These are phyloP conservation scores for Rhagoletis pomonella DNA, from an alignment of 1,140 invertebrate species.

Conservation along the genomic window DNA sequence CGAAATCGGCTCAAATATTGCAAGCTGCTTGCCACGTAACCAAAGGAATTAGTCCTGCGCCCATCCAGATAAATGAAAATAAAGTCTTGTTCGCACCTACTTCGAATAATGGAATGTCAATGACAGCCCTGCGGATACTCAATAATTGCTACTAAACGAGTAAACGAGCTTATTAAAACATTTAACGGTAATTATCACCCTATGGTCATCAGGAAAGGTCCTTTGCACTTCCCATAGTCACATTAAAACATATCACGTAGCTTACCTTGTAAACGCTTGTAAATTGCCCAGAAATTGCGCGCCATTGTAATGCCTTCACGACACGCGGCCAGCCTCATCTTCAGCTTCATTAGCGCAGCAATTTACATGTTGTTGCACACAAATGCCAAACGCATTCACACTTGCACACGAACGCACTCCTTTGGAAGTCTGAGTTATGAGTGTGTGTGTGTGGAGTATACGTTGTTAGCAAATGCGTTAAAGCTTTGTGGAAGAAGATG, in stretches of 20 bases:
- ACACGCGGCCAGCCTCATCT: background rate
- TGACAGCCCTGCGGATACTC: no score
- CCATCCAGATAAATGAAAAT: no score
- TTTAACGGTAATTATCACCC: background rate
- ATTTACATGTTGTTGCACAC: conserved; percentile 18
- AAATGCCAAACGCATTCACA: background rate
- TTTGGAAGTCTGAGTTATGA: background rate
- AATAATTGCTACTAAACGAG: no score
- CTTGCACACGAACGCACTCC: background rate
- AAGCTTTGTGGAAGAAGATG: background rate
- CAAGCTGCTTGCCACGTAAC: no score
- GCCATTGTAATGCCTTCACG: conserved; percentile 20
- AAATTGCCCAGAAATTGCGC: background rate
- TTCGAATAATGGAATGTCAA: no score
- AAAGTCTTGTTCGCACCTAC: no score
- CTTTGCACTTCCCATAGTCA: background rate
- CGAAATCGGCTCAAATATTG: no score
- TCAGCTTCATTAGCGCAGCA: conserved; percentile 40
- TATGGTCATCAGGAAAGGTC: background rate
- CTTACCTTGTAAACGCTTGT: conserved; percentile 29
- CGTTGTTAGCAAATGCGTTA: background rate
- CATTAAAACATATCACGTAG: background rate
- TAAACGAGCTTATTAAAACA: background rate
- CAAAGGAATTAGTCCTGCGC: no score
- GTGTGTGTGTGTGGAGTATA: background rate